Conservation (phyloP, 1,140 invertebrate genomes). For the Harlomillsia oculata region DNA sequence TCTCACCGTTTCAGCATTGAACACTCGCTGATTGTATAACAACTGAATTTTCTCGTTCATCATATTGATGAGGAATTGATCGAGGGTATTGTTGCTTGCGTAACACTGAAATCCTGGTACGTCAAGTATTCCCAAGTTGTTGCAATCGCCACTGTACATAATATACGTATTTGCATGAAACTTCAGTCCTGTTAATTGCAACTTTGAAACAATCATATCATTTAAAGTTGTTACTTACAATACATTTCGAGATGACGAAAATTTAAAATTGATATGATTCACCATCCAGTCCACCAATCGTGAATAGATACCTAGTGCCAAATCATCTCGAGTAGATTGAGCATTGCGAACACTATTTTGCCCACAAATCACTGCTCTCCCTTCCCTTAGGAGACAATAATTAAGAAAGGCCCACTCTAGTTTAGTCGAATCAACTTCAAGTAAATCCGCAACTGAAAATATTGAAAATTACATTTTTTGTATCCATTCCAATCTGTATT, state of each 20-base stretch:
- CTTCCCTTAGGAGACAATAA: conserved; percentile 71
- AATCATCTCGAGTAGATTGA: conserved; percentile 61
- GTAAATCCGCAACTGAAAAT: conserved; percentile 55
- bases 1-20: conserved; percentile 71
- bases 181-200: not conserved
- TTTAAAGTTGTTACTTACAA: conserved; percentile 59
- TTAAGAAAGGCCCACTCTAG: conserved; percentile 75
- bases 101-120: conserved; percentile 87
- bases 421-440: conserved; percentile 68
- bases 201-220: not conserved
- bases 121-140: conserved; percentile 68
- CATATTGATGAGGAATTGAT: conserved; percentile 78
- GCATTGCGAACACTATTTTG: conserved; percentile 66
- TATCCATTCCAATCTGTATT: no score
- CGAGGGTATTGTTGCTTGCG: conserved; percentile 63
- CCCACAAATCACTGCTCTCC: conserved; percentile 58
- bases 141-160: conserved; percentile 62
- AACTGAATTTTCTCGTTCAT: conserved; percentile 83
- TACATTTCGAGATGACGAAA: conserved; percentile 64
- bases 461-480: not conserved
- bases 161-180: not conserved
- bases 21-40: conserved; percentile 75
- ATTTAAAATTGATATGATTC: conserved; percentile 69
- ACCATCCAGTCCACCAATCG: conserved; percentile 81
- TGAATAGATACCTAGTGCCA: conserved; percentile 65